Evolutionary conservation across 2,113 vertebrate species (phyloP).

Genomic region (Phylloscopus trochilus): DNA sequence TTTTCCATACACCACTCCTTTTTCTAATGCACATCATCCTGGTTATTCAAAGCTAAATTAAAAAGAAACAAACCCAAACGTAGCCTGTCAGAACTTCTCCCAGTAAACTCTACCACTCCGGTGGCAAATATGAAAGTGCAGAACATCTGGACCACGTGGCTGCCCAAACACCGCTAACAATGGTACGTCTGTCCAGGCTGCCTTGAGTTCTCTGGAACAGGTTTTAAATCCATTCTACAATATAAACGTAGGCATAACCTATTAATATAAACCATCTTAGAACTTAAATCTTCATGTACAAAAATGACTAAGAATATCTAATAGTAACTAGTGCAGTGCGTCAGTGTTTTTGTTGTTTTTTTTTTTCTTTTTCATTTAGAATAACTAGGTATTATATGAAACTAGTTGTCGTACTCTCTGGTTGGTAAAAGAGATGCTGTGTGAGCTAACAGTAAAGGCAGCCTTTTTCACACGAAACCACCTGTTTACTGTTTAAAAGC

Average conservation of each 20-base stretch:
- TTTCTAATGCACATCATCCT: slow-evolving; percentile 79
- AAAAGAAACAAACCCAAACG: slow-evolving; percentile 62
- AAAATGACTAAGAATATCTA: slow-evolving; percentile 87
- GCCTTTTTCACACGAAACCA: slow-evolving; percentile 73
- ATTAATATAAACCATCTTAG: slow-evolving; percentile 86
- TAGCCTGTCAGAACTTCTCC: slow-evolving; percentile 73
- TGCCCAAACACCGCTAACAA: slow-evolving; percentile 82
- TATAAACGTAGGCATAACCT: slow-evolving; percentile 87
- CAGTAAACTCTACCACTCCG: slow-evolving; percentile 78
- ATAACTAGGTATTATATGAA: slow-evolving; percentile 82
- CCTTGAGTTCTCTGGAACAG: slow-evolving; percentile 76
- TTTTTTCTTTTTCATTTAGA: slow-evolving; percentile 70
- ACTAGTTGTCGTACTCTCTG: slow-evolving; percentile 78
- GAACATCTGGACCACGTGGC: slow-evolving; percentile 79
- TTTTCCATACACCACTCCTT: slow-evolving; percentile 68
- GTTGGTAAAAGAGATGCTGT: slow-evolving; percentile 77
- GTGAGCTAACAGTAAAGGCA: slow-evolving; percentile 79
- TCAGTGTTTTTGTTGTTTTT: slow-evolving; percentile 70
- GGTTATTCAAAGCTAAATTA: slow-evolving; percentile 73
- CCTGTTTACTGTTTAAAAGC: slow-evolving; percentile 71
- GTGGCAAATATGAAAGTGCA: slow-evolving; percentile 85
- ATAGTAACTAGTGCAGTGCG: slow-evolving; percentile 85
- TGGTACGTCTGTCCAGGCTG: slow-evolving; percentile 78
- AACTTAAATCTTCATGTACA: slow-evolving; percentile 87
- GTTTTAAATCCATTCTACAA: slow-evolving; percentile 82